Base-by-base conservation (phyloP, 2,797 vertebrate genomes). In the Discoglossus pictus region DNA sequence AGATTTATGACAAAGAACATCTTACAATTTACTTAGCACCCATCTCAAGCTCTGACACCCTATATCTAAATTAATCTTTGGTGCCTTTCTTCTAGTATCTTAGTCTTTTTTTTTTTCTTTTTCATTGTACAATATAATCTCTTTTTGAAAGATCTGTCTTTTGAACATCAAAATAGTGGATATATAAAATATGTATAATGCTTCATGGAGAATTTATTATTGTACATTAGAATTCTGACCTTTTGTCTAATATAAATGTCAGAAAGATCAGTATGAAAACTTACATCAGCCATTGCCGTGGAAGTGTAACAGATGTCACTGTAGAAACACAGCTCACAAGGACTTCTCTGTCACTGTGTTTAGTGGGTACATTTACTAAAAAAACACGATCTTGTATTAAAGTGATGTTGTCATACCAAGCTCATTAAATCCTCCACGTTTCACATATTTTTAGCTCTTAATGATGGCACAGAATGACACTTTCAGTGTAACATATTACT, bases 151-250 rank as follows among this genome's bases (percentile, higher is more conserved):
- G 43, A 42, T 43, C 44, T 23, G 50, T 56, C 59, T 63, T 70
- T 55, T 70, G 43, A 71, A 64, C 68, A 58, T 71, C 61, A 71
- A 64, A 71, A 63, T 71, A 24, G 60, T 64, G 44, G 68, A 43
- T 64, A 50, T 51, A 71, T 64, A 58, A 71, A 71, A 64, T 64
- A 71, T 71, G 60, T 52, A 71, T 64, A 51, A 71, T 21, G 52
- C 60, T 64, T 64, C 68, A 59, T 71, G 46, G 52, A 58, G 52
- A 71, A 71, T 71, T 47, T 71, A 64, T 64, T 58, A 71, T 64
- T 70, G 59, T 63, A 70, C 60, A 71, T 71, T 71, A 58, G 54
- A 71, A 71, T 71, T 64, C 44, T 71, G 61, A 71, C 68, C 68
- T 71, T 71, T 71, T 58, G 60, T 61, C 61, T 58, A 71, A 44